A percentile compares a stretch with the other conserved stretches of the same genome.
These are phyloP conservation scores for Zosterops pallidus DNA, from an alignment of 2,113 vertebrate genomes.

Conservation along the genomic window DNA sequence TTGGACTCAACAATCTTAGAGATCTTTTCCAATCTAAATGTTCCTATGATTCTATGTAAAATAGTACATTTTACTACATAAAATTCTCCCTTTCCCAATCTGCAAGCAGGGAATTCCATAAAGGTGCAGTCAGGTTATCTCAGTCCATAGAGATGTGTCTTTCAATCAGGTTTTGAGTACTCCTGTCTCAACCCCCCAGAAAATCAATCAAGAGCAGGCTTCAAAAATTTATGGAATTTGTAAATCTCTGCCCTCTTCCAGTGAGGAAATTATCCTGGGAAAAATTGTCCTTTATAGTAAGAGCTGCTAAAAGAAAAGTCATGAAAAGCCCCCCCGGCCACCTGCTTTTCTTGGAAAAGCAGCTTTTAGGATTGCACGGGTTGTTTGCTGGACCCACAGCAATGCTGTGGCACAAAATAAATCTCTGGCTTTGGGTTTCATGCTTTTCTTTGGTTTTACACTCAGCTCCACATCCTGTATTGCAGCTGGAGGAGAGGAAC, in stretches of 20 bases:
- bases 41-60: neutral
- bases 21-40: neutral
- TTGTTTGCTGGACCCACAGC: neutral
- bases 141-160: accelerated
- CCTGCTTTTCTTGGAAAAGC: neutral
- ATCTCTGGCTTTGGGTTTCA: neutral
- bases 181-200: neutral
- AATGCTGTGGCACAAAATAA: neutral
- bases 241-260: neutral
- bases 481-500: neutral
- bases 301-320: neutral
- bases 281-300: neutral
- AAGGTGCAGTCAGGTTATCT: neutral
- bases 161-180: neutral
- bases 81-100: neutral
- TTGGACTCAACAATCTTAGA: neutral
- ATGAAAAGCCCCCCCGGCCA: neutral
- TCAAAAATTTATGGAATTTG: neutral
- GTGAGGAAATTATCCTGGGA: neutral
- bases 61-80: neutral
- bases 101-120: neutral
- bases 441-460: neutral
- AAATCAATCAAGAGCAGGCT: neutral
- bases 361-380: accelerated
- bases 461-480: neutral